Percentiles rank a stretch among this genome's conserved stretches.
phyloP scores from a whole-genome alignment of 2,888 invertebrate genomes.

The Plagiodera versicolora region DNA sequence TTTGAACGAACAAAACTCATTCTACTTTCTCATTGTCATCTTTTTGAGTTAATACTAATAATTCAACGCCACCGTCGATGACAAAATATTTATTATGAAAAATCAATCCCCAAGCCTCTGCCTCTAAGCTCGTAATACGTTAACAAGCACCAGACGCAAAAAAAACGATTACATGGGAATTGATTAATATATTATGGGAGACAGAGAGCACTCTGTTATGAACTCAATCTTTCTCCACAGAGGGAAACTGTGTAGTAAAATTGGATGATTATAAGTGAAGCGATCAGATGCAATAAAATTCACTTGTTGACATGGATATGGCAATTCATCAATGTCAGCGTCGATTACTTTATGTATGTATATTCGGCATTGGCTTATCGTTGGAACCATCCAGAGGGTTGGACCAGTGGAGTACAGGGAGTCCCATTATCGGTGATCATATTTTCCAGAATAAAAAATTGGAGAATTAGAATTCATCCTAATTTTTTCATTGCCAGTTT shows the following conservation, averaged over 20 bases:
- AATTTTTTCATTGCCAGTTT: too few species aligned
- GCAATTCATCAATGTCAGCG: constrained; percentile 3
- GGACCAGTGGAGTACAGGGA: too few species aligned
- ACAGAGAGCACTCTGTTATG: not conserved
- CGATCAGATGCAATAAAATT: constrained; percentile 8
- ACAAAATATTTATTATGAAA: too few species aligned
- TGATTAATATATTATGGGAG: constrained; percentile 11
- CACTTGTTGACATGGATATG: constrained; percentile 7
- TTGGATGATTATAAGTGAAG: constrained; percentile 8
- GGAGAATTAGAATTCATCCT: too few species aligned
- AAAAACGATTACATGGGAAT: not conserved
- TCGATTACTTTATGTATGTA: constrained; percentile 5
- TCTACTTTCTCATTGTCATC: too few species aligned
- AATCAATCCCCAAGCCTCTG: not conserved
- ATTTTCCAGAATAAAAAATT: too few species aligned
- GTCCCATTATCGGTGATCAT: too few species aligned
- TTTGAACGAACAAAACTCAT: too few species aligned
- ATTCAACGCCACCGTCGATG: not conserved
- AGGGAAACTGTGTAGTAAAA: constrained; percentile 4
- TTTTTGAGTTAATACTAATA: too few species aligned
- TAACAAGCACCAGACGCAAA: constrained; percentile 10
- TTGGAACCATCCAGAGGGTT: not conserved
- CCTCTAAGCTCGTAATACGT: constrained; percentile 5
- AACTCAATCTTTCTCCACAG: not conserved
- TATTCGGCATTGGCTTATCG: not conserved